Base-by-base conservation (phyloP, 2,113 vertebrate genomes). In the Oncorhynchus masou region DNA sequence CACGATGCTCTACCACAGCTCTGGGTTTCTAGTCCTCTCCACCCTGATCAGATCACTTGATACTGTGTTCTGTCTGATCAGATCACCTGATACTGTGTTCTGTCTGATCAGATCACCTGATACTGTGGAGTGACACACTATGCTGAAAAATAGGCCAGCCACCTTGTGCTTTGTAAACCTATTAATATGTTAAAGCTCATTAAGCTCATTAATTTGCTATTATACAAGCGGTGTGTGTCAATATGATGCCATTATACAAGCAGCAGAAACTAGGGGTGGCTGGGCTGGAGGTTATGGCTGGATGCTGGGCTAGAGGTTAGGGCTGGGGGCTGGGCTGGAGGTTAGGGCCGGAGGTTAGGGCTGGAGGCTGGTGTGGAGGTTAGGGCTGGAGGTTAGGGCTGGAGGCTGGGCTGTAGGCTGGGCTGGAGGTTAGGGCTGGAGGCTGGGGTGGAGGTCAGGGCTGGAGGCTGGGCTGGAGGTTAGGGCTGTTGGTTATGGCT, bases 141-240 rank as follows among this genome's bases (percentile, higher is more conserved):
- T 15, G 74, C 70, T 45, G 78, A 86, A 82, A 91, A 84, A 83
- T 77, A 85, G 65, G 81, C 34, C 5, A 81, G 84, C 85, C 87
- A 85, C 87, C 82, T 87, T 75, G 80, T 65, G n/a, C 87, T 62
- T 70, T 85, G 89, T 86, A 74, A 31, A 24, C 65, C 62, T 73
- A 84, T 87, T 86, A 92, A 93, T 91, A 89, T 91, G 91, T 85
- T 22, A 84, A 86, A 71, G 45, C 75, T 51, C 73, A 45, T 84
- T 89, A 84, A 71, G 45, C 75, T 51, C 73, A 45, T 84, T 89
- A 84, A 34, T 34, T 6, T 6, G 31, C 49, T 15, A 51, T 51
- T 51, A 51, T 51, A 15, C 49, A 51, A 15, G 9, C 3, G 13
- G 49, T 51, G 49, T 13, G 49, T 82, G 64, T 76, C 75, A 81